Evolutionary conservation across 2,113 vertebrate genomes (phyloP), one percentile per base, ranked within the genome.

Genomic region (Entomyzon cyanotis): DNA sequence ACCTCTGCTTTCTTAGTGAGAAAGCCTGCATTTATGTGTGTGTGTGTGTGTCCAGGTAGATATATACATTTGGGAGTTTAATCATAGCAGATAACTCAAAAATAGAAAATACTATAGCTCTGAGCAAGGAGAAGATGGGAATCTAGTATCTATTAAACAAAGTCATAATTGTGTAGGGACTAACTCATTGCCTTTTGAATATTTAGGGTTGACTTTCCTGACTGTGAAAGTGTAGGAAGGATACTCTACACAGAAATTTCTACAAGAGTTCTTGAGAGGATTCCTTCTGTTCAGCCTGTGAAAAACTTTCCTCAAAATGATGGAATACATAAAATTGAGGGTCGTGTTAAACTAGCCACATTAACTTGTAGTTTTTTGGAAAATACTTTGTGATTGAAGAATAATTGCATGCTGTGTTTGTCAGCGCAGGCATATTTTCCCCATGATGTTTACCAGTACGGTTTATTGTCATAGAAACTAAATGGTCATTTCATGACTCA

Each of bases 391-490:
- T 70, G 24, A 25, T 9, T 58, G 78, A 76, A 63, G 59, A 85
- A 25, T 64, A 85, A n/a, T 47, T 83, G 15, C 24, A 6, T 59
- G 50, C 24, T 63, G n/a, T 63, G 47, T 63, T 90, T 53, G 37
- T 62, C 86, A 88, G 31, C 71, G n/a, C 6, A 47, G 50, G 30
- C 68, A 18, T 76, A 62, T 81, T 73, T 87, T 22, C 35, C 11
- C 64, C 21, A 10, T 18, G 17, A 1, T 71, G 25, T 96, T 96
- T 95, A 71, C 73, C 94, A 90, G 75, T 87, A 59, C 37, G 87
- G 82, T 86, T 94, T 89, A 77, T 86, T 93, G 56, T 41, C 44
- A 44, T 83, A 75, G 94, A 87, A 95, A 95, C 91, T 4, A 58
- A 87, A 78, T 50, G 60, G 82, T 73, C 41, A 15, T 80, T 93